Base-by-base conservation (phyloP, 2,113 vertebrate species). In the Phocoena phocoena region DNA sequence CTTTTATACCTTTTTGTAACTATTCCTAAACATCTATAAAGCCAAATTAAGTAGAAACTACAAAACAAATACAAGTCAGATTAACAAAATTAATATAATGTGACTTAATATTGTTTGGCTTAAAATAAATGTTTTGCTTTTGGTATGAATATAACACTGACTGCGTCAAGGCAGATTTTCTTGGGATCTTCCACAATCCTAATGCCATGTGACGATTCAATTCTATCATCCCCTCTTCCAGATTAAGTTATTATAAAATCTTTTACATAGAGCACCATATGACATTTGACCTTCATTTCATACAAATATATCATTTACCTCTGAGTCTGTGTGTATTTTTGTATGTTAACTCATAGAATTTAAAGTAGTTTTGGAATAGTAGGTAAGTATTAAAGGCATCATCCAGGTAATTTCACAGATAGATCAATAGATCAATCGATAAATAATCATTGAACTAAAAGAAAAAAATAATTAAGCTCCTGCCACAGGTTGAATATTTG, bases 191-290 rank as follows among this genome's bases (percentile, higher is more conserved):
- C 36, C 83, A 91, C 12, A 65, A n/a, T 70, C 23, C 44, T 44
- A 68, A 74, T 17, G 26, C 17, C 23, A 31, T 25, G 3, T 53
- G 50, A 81, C 70, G 47, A 80, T 23, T 93, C 17, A 38, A 70
- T 53, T 80, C 50, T 60, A 3, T 18, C 60, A 91, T 47, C 12
- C 3, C 3, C 14, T 90, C 68, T 90, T 79, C 77, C 77, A 73
- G 14, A 87, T 93, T 90, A 84, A 84, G 25, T 67, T 80, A 60
- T 44, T 89, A 58, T 76, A 15, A 96, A 95, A 85, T 33, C 5
- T 70, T 70, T 4, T 65, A 10, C 60, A 70, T 18, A 80, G 31
- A 58, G 6, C 20, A 77, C 50, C 25, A 25, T 50, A 73, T 7
- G 26, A 70, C 13, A 95, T 55, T 63, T 84, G 60, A 25, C 9